phyloP scores from a whole-genome alignment of 1,140 invertebrate species.

The Lordiphosa collinella region DNA sequence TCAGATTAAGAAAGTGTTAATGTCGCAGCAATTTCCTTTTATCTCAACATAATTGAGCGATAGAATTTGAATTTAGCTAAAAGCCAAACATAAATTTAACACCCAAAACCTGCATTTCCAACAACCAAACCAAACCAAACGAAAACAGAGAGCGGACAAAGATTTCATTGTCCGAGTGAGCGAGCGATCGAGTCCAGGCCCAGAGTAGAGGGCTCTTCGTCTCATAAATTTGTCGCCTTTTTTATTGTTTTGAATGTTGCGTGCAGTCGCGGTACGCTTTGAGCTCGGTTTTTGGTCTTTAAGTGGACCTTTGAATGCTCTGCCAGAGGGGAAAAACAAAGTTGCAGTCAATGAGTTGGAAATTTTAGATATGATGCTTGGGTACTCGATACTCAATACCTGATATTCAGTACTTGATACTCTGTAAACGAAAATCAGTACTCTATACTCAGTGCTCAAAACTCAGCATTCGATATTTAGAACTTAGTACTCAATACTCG shows the following conservation, averaged over 20 bases:
- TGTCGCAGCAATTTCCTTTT: slow-evolving; percentile 78
- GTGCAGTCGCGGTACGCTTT: slow-evolving; percentile 15
- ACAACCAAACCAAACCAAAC: slow-evolving; percentile 21
- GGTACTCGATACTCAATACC: too few relatives aligned
- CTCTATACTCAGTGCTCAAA: too few relatives aligned
- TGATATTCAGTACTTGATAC: too few relatives aligned
- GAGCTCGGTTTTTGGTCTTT: slow-evolving; percentile 51
- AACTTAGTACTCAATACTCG: too few relatives aligned
- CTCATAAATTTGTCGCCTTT: slow-evolving; percentile 69
- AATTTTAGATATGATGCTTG: too few relatives aligned
- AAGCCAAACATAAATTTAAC: slow-evolving; percentile 78
- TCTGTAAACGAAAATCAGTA: too few relatives aligned
- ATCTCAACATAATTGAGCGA: slow-evolving; percentile 79
- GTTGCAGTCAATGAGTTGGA: too few relatives aligned
- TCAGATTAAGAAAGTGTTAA: slow-evolving; percentile 78
- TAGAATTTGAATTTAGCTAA: slow-evolving; percentile 79
- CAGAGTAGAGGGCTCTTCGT: slow-evolving; percentile 14
- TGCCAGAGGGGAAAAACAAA: not conserved
- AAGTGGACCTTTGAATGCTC: slow-evolving; percentile 52
- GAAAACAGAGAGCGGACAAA: slow-evolving; percentile 9
- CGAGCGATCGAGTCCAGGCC: not conserved
- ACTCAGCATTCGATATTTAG: too few relatives aligned
- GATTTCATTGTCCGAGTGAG: slow-evolving; percentile 58
- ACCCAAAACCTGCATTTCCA: slow-evolving; percentile 55
- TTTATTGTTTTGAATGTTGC: slow-evolving; percentile 6